These are phyloP conservation scores for Andinoacara biseriatus DNA, from an alignment of 2,113 vertebrate genomes.

Conservation along the genomic window DNA sequence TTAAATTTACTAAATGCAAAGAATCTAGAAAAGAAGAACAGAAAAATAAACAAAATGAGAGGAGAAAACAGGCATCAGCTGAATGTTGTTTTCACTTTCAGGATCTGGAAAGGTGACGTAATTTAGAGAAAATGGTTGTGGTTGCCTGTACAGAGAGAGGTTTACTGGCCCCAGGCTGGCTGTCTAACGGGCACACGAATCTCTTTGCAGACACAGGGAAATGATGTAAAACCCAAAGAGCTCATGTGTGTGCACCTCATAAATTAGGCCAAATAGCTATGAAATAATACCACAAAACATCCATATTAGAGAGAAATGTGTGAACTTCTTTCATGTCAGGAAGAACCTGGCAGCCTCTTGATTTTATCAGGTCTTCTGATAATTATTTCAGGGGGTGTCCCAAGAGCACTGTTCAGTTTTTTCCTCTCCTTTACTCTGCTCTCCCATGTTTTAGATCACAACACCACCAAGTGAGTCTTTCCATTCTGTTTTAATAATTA, in stretches of 20 bases:
- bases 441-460: slow-evolving; percentile 28
- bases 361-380: slow-evolving; percentile 28
- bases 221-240: slow-evolving; percentile 68
- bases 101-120: slow-evolving; percentile 76
- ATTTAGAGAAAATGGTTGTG: slow-evolving; percentile 72
- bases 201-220: slow-evolving; percentile 66
- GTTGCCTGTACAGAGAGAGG: slow-evolving; percentile 68
- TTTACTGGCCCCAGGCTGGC: slow-evolving; percentile 75
- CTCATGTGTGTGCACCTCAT: slow-evolving; percentile 70
- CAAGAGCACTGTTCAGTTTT: neutral
- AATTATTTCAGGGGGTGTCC: slow-evolving; percentile 19
- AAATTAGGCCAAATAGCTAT: slow-evolving; percentile 71
- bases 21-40: neutral
- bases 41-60: slow-evolving; percentile 15
- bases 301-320: slow-evolving; percentile 42
- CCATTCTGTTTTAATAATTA: slow-evolving; percentile 43
- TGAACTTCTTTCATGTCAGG: slow-evolving; percentile 60
- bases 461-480: slow-evolving; percentile 18
- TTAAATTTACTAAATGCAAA: neutral
- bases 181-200: slow-evolving; percentile 69
- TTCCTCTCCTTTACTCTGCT: slow-evolving; percentile 1
- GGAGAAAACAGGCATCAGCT: slow-evolving; percentile 60
- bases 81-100: slow-evolving; percentile 60
- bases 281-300: slow-evolving; percentile 73
- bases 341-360: slow-evolving; percentile 33